Base-by-base conservation (phyloP, 1,140 invertebrate genomes). In the Metopolophium dirhodum region DNA sequence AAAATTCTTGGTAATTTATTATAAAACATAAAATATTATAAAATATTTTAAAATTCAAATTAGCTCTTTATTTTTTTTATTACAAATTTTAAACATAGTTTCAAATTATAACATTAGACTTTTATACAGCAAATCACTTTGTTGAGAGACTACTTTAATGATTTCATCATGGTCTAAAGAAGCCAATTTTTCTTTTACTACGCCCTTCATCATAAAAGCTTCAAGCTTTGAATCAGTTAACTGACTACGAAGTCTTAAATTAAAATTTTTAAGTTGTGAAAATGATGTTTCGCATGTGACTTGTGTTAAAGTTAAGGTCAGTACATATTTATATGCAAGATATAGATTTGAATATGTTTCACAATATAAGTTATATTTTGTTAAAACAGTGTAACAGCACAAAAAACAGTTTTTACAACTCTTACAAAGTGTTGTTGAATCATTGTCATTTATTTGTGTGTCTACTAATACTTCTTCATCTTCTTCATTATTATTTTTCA, bases 121-220 rank as follows among this genome's bases (percentile, higher is more conserved):
- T 35, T 82, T 82, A 82, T 82, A 35, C 77, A 82, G 77, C n/a
- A 82, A 82, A 82, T 82, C 77, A 82, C 77, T 82, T 82, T 82
- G 77, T 82, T 77, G 77, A 82, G 77, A 82, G n/a, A 82, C 77
- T 37, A 82, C n/a, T 18, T 82, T 37, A 82, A 82, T 82, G 7
- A 82, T 82, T 82, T 37, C 77, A 82, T 82, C 35, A 18, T 22
- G 77, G 35, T 82, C 77, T 82, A 82, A 35, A 35, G 18, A 18
- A 82, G 20, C 82, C 37, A 83, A 37, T 41, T 37, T 83, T 83
- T 83, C 22, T 83, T 83, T 83, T 83, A 41, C 35, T 23, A 83
- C 7, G 2, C 18, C 35, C 37, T 26, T 37, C 37, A 83, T 41
- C 82, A 83, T 41, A 41, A 37, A 83, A 41, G 82, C 82, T 83